Conservation (phyloP, 64 coral and sea anemone species). For the Acropora tenuis region DNA sequence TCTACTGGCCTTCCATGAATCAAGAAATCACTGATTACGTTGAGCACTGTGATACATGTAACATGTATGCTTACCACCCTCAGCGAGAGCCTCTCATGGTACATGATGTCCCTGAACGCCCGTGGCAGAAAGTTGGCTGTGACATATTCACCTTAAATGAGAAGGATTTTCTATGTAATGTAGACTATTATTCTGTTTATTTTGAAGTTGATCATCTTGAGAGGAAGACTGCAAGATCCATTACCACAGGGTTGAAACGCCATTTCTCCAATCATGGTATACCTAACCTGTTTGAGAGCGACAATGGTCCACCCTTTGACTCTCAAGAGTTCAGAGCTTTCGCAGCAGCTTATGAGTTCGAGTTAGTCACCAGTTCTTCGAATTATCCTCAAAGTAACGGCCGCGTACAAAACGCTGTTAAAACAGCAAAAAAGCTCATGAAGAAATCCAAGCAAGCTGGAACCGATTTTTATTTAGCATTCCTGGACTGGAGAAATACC, state of each 20-base stretch:
- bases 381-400: slow-evolving; percentile 3
- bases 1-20: slow-evolving; percentile 24
- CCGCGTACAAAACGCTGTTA: neutral
- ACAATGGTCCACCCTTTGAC: slow-evolving; percentile 22
- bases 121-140: slow-evolving; percentile 53
- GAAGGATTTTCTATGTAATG: slow-evolving; percentile 38
- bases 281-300: slow-evolving; percentile 34
- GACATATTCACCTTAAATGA: slow-evolving; percentile 46
- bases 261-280: slow-evolving; percentile 54
- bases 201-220: neutral
- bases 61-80: neutral
- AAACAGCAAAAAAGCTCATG: slow-evolving; percentile 6
- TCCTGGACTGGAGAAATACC: neutral
- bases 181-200: slow-evolving; percentile 11
- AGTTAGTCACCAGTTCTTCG: slow-evolving; percentile 3
- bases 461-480: slow-evolving; percentile 27
- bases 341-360: neutral
- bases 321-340: neutral
- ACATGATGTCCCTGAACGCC: slow-evolving; percentile 13
- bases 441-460: neutral
- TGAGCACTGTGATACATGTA: slow-evolving; percentile 26
- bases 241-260: slow-evolving; percentile 37
- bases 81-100: slow-evolving; percentile 30
- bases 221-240: slow-evolving; percentile 17
- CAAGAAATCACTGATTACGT: slow-evolving; percentile 19